These are phyloP conservation scores for Sarotherodon lohbergeri DNA, from an alignment of 2,113 vertebrate species.

Conservation along the genomic window DNA sequence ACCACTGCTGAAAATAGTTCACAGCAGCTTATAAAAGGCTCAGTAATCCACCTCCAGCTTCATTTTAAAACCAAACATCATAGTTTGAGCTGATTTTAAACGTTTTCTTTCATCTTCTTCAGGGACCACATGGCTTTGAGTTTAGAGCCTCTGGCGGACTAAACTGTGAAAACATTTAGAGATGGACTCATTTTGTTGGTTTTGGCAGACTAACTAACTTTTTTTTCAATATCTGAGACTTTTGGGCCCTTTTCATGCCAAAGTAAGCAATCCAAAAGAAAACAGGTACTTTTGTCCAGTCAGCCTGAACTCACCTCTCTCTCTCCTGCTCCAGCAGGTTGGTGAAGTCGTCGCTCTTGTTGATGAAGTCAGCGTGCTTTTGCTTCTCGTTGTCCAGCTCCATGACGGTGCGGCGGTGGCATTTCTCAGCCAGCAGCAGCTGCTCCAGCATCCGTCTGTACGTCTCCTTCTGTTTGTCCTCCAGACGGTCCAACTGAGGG, in stretches of 20 bases:
- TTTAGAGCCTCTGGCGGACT: not conserved
- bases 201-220: not conserved
- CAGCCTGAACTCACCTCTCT: conserved; percentile 71
- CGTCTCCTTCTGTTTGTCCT: conserved; percentile 91
- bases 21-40: not conserved
- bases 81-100: not conserved
- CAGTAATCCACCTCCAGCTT: not conserved
- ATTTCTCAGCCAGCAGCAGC: conserved; percentile 92
- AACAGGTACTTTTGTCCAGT: not conserved
- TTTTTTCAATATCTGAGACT: not conserved
- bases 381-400: conserved; percentile 90
- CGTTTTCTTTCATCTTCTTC: not conserved
- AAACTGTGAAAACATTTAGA: not conserved
- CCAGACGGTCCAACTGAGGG: conserved; percentile 87
- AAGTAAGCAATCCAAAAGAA: not conserved
- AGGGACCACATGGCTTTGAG: not conserved
- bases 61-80: not conserved
- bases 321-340: conserved; percentile 95
- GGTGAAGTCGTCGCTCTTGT: conserved; percentile 97
- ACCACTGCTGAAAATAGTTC: not conserved
- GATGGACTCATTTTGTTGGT: not conserved
- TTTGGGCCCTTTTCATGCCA: not conserved
- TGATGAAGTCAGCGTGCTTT: conserved; percentile 94
- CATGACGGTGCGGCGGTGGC: conserved; percentile 87
- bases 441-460: conserved; percentile 97